phyloP scores from a whole-genome alignment of 2,888 invertebrate genomes.

The Apomyelois bistriatella region DNA sequence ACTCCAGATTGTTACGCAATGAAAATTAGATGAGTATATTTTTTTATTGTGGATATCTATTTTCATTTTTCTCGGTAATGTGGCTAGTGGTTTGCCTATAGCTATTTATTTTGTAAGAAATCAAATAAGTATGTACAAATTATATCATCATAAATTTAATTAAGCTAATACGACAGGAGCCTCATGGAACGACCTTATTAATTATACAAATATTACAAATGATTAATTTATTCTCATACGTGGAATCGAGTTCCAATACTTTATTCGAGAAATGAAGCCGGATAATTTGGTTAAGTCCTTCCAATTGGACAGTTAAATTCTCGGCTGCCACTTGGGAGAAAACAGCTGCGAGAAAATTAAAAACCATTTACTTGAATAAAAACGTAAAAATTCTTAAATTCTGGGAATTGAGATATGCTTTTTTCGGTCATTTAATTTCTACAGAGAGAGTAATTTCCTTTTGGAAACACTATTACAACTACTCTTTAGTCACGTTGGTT shows the following conservation, averaged over 20 bases:
- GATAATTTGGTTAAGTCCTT: slow-evolving; percentile 1
- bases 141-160: too few species aligned
- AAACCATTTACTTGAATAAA: slow-evolving; percentile 13
- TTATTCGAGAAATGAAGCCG: background rate
- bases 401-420: slow-evolving; percentile 5
- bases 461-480: background rate
- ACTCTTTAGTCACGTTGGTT: background rate
- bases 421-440: background rate
- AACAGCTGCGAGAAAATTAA: slow-evolving; percentile 14
- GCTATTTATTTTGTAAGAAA: too few species aligned
- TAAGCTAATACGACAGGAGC: too few species aligned
- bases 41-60: too few species aligned
- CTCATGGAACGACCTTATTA: too few species aligned
- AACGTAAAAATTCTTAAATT: slow-evolving; percentile 5
- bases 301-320: slow-evolving; percentile 7
- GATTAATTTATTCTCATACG: too few species aligned
- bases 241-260: background rate
- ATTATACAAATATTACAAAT: too few species aligned
- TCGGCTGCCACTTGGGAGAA: slow-evolving; percentile 6
- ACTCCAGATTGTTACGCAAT: too few species aligned
- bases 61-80: too few species aligned
- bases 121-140: too few species aligned
- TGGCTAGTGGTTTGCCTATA: too few species aligned
- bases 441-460: slow-evolving; percentile 2
- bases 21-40: too few species aligned